Evolutionary conservation across 2,888 invertebrate genomes (phyloP).

Genomic region (Chloroclystis v-ata): DNA sequence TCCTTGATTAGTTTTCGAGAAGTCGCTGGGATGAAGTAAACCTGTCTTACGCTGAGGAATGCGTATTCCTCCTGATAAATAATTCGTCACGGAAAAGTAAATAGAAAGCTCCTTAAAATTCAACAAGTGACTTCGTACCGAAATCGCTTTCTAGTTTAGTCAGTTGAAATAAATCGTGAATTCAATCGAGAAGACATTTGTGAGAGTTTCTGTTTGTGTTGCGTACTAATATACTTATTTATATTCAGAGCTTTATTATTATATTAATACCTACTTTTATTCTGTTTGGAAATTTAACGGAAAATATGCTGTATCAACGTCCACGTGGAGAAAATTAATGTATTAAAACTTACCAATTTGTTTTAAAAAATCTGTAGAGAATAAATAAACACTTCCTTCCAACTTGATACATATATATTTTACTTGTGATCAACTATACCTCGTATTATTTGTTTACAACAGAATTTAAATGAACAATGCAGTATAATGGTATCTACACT

Average conservation of each 20-base stretch:
- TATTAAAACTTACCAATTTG: no score
- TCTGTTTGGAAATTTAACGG: neutral
- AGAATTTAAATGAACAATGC: no score
- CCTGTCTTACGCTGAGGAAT: constrained; percentile 25
- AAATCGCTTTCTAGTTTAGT: constrained; percentile 31
- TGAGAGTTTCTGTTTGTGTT: constrained; percentile 17
- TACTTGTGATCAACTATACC: no score
- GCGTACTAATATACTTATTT: constrained; percentile 3
- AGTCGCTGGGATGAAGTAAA: constrained; percentile 27
- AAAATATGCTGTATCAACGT: no score
- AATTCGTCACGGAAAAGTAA: constrained; percentile 29
- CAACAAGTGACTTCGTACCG: constrained; percentile 28
- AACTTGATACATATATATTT: no score
- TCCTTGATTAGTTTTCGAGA: constrained; percentile 33
- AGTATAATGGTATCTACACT: no score
- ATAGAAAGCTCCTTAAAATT: constrained; percentile 31
- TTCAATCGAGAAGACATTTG: constrained; percentile 20
- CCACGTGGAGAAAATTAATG: no score
- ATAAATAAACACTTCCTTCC: no score
- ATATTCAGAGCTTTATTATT: constrained; percentile 1
- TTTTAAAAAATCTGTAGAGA: no score
- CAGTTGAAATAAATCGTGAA: constrained; percentile 28
- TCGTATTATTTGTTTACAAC: no score
- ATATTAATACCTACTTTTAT: neutral
- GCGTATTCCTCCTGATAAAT: constrained; percentile 28